Conservation (phyloP, 2,113 vertebrate genomes). For the mouse (Mus musculus) region DNA sequence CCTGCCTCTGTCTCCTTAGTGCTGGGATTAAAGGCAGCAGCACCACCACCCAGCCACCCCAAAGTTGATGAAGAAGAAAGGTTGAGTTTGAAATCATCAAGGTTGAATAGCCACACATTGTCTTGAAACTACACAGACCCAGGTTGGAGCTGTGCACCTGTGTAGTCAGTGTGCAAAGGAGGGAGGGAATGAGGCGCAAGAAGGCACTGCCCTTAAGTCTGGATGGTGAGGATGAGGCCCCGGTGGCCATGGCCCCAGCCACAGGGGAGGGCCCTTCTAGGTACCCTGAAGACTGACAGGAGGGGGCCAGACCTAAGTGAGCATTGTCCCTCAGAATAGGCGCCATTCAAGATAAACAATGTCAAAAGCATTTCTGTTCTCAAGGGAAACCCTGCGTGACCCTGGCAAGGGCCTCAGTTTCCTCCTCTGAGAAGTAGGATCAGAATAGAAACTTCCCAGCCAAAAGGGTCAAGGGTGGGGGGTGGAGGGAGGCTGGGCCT, state of each 20-base stretch:
- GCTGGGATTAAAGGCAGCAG: not conserved
- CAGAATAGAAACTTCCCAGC: slow-evolving; percentile 71
- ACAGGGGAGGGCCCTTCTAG: slow-evolving; percentile 23
- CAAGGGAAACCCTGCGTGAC: not conserved
- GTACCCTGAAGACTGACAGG: not conserved
- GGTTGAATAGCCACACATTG: not conserved
- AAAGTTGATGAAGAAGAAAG: not conserved
- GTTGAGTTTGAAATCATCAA: not conserved
- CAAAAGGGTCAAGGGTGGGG: not conserved
- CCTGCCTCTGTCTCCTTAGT: not conserved
- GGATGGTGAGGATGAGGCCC: too few species aligned
- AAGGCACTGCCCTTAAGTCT: not conserved
- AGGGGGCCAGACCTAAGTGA: not conserved
- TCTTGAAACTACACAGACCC: not conserved
- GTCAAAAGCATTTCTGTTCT: slow-evolving; percentile 70
- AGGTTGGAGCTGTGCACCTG: not conserved
- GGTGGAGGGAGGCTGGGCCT: fast-evolving
- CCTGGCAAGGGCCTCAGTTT: slow-evolving; percentile 53
- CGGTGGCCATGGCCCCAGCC: not conserved
- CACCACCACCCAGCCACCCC: too few species aligned
- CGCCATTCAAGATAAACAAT: slow-evolving; percentile 69
- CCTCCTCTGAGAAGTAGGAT: slow-evolving; percentile 74
- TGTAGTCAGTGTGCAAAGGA: too few species aligned
- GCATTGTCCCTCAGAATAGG: slow-evolving; percentile 51
- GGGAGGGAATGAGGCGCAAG: too few species aligned